Percentiles rank a stretch among this genome's conserved stretches.
These are phyloP conservation scores for Homarus americanus DNA, from an alignment of 1,140 invertebrate genomes.

Conservation along the genomic window DNA sequence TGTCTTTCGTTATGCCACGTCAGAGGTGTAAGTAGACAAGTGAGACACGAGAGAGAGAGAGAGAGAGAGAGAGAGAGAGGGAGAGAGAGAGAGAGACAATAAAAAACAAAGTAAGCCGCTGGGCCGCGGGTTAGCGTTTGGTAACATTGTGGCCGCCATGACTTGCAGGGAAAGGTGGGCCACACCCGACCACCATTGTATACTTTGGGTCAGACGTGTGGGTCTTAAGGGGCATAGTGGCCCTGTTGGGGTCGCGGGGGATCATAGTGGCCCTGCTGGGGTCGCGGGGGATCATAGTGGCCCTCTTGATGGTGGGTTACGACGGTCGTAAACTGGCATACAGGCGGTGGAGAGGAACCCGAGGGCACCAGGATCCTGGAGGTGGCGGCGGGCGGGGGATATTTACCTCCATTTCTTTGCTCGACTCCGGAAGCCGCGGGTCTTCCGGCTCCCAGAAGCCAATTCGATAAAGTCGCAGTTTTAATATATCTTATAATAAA, in stretches of 20 bases:
- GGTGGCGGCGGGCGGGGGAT: not conserved
- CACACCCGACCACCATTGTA: conserved; percentile 21
- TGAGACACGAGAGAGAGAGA: too few relatives aligned
- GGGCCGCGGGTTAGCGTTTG: not conserved
- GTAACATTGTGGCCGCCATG: conserved; percentile 12
- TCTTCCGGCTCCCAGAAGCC: conserved; percentile 7
- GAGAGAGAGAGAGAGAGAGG: too few relatives aligned
- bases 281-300: not conserved
- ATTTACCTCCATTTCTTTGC: conserved; percentile 26
- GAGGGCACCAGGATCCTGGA: not conserved
- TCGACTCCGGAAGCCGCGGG: conserved; percentile 14
- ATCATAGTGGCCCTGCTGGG: not conserved
- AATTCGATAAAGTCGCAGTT: not conserved
- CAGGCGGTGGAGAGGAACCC: not conserved
- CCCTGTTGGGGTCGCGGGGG: not conserved
- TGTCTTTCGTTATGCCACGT: too few relatives aligned
- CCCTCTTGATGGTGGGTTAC: not conserved
- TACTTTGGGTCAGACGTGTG: conserved; percentile 33
- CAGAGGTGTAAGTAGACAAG: too few relatives aligned
- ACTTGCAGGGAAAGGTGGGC: not conserved
- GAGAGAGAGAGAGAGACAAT: too few relatives aligned
- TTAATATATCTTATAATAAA: too few relatives aligned
- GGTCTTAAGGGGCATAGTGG: not conserved
- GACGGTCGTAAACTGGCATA: conserved; percentile 23
- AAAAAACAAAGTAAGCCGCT: not conserved